These are phyloP conservation scores for Pollenia labialis DNA, from an alignment of 2,888 invertebrate species.

Conservation along the genomic window DNA sequence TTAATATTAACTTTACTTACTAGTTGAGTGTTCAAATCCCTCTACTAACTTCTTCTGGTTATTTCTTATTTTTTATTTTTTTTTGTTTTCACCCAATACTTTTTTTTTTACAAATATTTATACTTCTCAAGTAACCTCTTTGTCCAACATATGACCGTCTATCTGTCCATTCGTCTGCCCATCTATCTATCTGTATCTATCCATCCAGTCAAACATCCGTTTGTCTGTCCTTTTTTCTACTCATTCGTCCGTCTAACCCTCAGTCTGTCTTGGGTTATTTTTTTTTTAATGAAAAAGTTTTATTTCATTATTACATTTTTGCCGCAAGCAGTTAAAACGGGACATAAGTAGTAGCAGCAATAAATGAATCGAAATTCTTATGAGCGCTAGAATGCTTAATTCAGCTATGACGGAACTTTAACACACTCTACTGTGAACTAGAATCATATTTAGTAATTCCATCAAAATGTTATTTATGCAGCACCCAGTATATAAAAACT, in stretches of 20 bases:
- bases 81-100: neutral
- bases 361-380: neutral
- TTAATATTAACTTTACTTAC: neutral
- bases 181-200: neutral
- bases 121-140: neutral
- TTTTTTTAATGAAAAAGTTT: constrained; percentile 67
- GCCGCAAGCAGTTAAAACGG: constrained; percentile 62
- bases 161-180: neutral
- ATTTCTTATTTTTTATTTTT: neutral
- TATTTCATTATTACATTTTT: constrained; percentile 66
- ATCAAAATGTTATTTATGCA: no score
- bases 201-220: constrained; percentile 21
- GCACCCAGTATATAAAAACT: no score
- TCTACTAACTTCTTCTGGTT: no score
- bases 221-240: constrained; percentile 4
- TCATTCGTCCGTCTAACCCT: constrained; percentile 36
- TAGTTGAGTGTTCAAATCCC: no score
- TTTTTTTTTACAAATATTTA: neutral
- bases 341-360: constrained; percentile 16
- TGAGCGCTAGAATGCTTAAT: no score
- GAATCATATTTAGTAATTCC: no score
- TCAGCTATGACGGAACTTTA: no score
- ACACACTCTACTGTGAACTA: no score
- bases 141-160: neutral
- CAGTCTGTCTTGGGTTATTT: constrained; percentile 63